A percentile compares a stretch with the other conserved stretches of the same genome.
phyloP scores from a whole-genome alignment of 2,113 vertebrate genomes.

The Boleophthalmus pectinirostris region DNA sequence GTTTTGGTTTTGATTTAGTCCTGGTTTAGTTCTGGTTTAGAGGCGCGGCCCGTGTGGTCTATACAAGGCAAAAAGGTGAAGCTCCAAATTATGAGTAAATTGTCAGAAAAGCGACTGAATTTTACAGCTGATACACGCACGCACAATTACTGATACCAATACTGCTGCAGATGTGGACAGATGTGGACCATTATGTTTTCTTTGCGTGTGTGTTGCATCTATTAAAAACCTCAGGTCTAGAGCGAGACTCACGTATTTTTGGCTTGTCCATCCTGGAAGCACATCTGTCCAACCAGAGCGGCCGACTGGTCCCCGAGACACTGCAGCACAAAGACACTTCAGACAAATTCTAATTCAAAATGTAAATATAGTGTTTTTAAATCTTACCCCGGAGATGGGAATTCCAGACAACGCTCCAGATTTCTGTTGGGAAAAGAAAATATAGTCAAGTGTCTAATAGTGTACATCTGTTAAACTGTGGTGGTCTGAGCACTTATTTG shows the following conservation, averaged over 20 bases:
- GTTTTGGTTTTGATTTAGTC: no score
- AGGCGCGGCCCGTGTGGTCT: no score
- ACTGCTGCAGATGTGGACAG: no score
- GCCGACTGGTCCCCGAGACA: constrained; percentile 87
- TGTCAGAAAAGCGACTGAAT: no score
- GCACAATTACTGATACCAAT: no score
- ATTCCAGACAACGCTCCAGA: constrained; percentile 89
- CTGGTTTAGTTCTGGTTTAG: no score
- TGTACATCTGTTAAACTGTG: not conserved
- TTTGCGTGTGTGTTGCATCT: no score
- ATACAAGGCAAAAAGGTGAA: no score
- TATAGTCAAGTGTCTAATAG: not conserved
- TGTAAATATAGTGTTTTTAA: not conserved
- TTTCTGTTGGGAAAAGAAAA: constrained; percentile 75
- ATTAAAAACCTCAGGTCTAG: no score
- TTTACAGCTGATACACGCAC: no score
- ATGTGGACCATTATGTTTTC: no score
- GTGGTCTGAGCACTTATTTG: not conserved
- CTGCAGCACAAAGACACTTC: constrained; percentile 21
- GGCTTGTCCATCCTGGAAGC: constrained; percentile 90
- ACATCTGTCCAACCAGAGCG: constrained; percentile 95
- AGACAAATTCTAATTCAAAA: not conserved
- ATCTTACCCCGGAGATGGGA: constrained; percentile 92
- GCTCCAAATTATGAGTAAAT: no score
- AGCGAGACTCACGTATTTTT: constrained; percentile 87